phyloP scores from a whole-genome alignment of 2,888 invertebrate genomes.

The Andrena marginata region DNA sequence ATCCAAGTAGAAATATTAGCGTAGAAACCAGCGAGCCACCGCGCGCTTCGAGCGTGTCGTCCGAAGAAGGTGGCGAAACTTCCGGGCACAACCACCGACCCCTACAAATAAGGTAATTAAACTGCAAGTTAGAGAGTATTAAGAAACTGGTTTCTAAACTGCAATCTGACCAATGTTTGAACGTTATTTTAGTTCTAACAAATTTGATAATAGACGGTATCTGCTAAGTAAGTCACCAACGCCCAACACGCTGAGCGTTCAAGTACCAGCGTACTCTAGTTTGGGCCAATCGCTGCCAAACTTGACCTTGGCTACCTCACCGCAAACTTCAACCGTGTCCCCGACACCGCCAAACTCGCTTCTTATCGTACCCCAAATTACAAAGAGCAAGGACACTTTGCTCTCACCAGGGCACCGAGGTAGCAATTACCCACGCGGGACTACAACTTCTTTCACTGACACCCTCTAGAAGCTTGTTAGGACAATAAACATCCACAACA shows the following conservation, averaged over 20 bases:
- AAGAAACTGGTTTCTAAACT: not conserved
- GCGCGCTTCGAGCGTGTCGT: slow-evolving; percentile 84
- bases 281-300: slow-evolving; percentile 94
- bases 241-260: slow-evolving; percentile 91
- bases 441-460: slow-evolving; percentile 88
- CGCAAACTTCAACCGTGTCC: slow-evolving; percentile 83
- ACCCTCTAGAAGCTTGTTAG: slow-evolving; percentile 85
- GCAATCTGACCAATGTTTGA: slow-evolving; percentile 39
- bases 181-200: slow-evolving; percentile 60
- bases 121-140: not conserved
- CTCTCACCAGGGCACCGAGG: slow-evolving; percentile 84
- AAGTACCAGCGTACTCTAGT: slow-evolving; percentile 88
- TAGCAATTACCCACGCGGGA: slow-evolving; percentile 68
- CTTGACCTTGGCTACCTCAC: slow-evolving; percentile 86
- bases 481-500: slow-evolving; percentile 24
- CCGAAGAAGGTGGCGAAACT: slow-evolving; percentile 82
- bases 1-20: slow-evolving; percentile 83
- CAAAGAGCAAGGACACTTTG: slow-evolving; percentile 84
- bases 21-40: slow-evolving; percentile 85
- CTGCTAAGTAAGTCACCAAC: slow-evolving; percentile 86
- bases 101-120: slow-evolving; percentile 80
- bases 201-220: slow-evolving; percentile 80
- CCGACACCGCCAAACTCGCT: slow-evolving; percentile 84
- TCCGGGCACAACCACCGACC: slow-evolving; percentile 81
- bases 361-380: slow-evolving; percentile 85